Evolutionary conservation across 2,113 vertebrate genomes (phyloP).

Genomic region (Alaudala cheleensis): DNA sequence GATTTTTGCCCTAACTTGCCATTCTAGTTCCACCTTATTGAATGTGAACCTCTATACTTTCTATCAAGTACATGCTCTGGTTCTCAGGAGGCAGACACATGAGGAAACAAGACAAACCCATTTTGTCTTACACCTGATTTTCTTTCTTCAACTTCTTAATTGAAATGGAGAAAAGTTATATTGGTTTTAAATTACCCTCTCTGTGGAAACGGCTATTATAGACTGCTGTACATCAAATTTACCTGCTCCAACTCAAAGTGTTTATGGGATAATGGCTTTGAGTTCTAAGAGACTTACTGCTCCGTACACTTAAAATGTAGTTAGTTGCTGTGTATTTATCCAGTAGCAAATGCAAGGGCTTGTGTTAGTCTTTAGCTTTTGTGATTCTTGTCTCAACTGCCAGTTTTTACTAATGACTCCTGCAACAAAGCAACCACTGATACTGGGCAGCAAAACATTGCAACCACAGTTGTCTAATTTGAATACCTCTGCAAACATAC

Average conservation of each 20-base stretch:
- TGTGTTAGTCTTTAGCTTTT: neutral
- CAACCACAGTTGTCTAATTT: neutral
- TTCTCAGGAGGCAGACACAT: neutral
- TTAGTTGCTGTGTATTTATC: neutral
- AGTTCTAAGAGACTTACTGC: neutral
- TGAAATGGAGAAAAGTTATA: neutral
- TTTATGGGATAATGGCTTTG: neutral
- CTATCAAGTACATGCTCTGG: neutral
- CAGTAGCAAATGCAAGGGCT: neutral
- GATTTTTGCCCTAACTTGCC: neutral
- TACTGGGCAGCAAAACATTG: neutral
- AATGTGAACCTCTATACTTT: neutral
- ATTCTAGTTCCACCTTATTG: neutral
- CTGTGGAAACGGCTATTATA: neutral
- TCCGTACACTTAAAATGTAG: neutral
- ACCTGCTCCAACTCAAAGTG: neutral
- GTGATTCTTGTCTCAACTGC: neutral
- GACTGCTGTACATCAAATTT: neutral
- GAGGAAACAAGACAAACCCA: neutral
- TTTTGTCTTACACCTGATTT: neutral
- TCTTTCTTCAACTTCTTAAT: neutral
- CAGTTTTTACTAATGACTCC: neutral
- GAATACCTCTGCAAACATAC: neutral
- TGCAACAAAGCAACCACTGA: neutral
- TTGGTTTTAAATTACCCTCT: neutral